A percentile compares a stretch with the other conserved stretches of the same genome.
These are phyloP conservation scores for Hephaestus fuliginosus DNA, from an alignment of 2,797 vertebrate genomes.

Conservation along the genomic window DNA sequence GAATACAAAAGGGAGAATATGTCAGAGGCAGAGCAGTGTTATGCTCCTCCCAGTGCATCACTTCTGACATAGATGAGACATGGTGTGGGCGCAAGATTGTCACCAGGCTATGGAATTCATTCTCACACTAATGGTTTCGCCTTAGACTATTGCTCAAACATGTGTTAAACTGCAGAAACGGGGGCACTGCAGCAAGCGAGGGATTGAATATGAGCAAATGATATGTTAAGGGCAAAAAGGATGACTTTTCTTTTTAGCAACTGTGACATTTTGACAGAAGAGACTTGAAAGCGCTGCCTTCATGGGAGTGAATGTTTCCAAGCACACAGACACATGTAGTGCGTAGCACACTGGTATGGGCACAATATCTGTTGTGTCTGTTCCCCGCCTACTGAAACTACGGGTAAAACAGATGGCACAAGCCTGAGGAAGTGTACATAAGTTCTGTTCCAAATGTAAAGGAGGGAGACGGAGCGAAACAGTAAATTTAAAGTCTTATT, in stretches of 20 bases:
- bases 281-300: constrained; percentile 3
- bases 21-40: constrained; percentile 61
- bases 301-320: constrained; percentile 29
- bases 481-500: constrained; percentile 71
- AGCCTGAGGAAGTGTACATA: constrained; percentile 69
- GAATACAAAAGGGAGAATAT: constrained; percentile 59
- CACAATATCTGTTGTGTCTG: constrained; percentile 67
- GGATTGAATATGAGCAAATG: constrained; percentile 15
- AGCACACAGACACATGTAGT: constrained; percentile 4
- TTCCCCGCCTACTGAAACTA: constrained; percentile 64
- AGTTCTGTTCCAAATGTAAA: constrained; percentile 61
- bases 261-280: constrained; percentile 23
- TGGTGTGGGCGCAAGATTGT: constrained; percentile 51
- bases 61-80: constrained; percentile 61
- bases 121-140: constrained; percentile 48
- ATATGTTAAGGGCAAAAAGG: constrained; percentile 38
- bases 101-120: constrained; percentile 62
- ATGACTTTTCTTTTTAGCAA: constrained; percentile 17
- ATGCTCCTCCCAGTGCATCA: constrained; percentile 59
- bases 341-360: neutral
- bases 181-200: constrained; percentile 17
- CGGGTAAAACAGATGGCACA: constrained; percentile 78
- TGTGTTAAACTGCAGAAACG: constrained; percentile 37
- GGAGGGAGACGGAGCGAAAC: constrained; percentile 37
- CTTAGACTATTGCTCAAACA: constrained; percentile 51